Evolutionary conservation across 2,113 vertebrate genomes (phyloP).

Genomic region (Cavia porcellus): DNA sequence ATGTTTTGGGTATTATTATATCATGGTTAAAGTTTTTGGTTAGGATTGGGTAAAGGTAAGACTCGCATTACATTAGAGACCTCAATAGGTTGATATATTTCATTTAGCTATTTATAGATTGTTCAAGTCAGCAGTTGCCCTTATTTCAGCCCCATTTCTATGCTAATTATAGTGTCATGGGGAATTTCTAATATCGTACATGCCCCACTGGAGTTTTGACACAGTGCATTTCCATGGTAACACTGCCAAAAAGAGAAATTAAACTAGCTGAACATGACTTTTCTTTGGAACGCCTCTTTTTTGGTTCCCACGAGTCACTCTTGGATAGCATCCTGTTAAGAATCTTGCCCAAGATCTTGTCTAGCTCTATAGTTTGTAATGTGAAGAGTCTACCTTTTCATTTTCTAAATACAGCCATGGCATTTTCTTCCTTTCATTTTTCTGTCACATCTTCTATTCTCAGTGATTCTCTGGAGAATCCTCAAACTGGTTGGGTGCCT

Average conservation of each 20-base stretch:
- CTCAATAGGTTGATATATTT: conserved; percentile 30
- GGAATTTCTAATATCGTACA: conserved; percentile 44
- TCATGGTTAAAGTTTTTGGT: neutral
- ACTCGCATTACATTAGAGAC: conserved; percentile 44
- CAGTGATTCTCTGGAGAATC: conserved; percentile 21
- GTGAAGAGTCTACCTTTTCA: conserved; percentile 68
- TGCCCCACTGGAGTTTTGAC: conserved; percentile 54
- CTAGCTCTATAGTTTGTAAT: conserved; percentile 67
- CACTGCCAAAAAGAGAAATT: conserved; percentile 41
- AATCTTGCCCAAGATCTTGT: conserved; percentile 70
- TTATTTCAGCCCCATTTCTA: conserved; percentile 54
- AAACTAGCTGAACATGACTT: conserved; percentile 41
- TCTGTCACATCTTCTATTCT: conserved; percentile 32
- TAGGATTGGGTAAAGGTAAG: conserved; percentile 22
- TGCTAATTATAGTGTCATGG: conserved; percentile 48
- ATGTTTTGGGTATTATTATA: neutral
- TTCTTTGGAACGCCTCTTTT: conserved; percentile 48
- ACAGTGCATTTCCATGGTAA: conserved; percentile 61
- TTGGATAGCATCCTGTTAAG: conserved; percentile 69
- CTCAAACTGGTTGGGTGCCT: neutral
- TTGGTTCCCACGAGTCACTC: conserved; percentile 65
- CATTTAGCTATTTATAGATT: conserved; percentile 54
- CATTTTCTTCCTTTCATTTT: conserved; percentile 74
- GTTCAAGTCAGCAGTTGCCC: conserved; percentile 52
- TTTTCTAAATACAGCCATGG: conserved; percentile 71